phyloP scores from a whole-genome alignment of 2,888 invertebrate genomes.

The Heteropelma amictum region DNA sequence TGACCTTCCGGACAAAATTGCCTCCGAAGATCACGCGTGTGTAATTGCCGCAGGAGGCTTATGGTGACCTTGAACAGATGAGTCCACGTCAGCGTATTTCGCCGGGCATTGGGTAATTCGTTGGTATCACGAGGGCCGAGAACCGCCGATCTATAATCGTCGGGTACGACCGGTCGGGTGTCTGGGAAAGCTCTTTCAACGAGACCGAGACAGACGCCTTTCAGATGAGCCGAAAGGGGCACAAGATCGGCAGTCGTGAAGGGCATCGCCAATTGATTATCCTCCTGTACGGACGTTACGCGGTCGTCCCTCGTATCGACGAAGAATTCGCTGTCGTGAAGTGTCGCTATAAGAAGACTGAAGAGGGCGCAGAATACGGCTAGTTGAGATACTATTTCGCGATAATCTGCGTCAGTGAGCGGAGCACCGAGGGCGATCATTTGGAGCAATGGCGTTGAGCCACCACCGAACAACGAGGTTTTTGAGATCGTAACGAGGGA shows the following conservation, averaged over 20 bases:
- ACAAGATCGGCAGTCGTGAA: constrained; percentile 88
- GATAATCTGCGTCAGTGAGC: constrained; percentile 81
- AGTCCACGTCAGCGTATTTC: constrained; percentile 85
- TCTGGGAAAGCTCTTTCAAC: constrained; percentile 93
- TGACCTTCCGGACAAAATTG: constrained; percentile 86
- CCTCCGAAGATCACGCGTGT: constrained; percentile 91
- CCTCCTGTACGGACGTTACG: constrained; percentile 57
- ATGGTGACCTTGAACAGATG: constrained; percentile 90
- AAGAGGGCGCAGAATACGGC: constrained; percentile 92
- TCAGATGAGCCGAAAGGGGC: constrained; percentile 85
- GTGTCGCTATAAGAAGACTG: constrained; percentile 87
- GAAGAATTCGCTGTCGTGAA: constrained; percentile 93
- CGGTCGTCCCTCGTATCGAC: constrained; percentile 61
- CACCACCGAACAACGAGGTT: constrained; percentile 78
- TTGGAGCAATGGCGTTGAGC: constrained; percentile 82
- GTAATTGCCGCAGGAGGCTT: constrained; percentile 88
- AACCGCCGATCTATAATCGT: constrained; percentile 82
- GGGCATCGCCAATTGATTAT: constrained; percentile 79
- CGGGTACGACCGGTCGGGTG: constrained; percentile 82
- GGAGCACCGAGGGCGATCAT: constrained; percentile 85
- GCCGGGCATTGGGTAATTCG: constrained; percentile 57
- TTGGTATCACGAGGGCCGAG: constrained; percentile 62
- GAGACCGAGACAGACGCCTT: constrained; percentile 90
- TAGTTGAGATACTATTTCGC: constrained; percentile 86
- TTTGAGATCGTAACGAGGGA: constrained; percentile 78